Base-by-base conservation (phyloP, 2,113 vertebrate species). In the Trogon surrucura region DNA sequence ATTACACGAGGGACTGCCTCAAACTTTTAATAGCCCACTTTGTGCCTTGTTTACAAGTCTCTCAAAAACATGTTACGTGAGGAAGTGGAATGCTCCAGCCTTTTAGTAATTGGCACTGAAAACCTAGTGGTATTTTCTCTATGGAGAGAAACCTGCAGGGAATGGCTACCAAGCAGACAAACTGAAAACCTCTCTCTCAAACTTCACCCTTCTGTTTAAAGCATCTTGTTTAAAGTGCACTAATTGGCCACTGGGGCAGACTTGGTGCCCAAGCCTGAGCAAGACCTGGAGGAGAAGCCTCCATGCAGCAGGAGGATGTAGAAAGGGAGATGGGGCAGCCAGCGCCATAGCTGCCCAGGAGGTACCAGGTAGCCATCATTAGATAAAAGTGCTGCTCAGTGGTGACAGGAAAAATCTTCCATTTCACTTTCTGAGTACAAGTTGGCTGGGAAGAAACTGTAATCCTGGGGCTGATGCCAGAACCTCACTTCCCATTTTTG, bases 1-100 rank as follows among this genome's bases (percentile, higher is more conserved):
- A 22, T 3, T 44, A 17, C n/a, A 20, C 3, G 4, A 29, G 50
- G 5, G 34, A 27, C 16, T 53, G 26, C 56, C 50, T 79, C 48
- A 20, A 80, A 88, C 88, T 95, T 96, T 65, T 87, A 87, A 90
- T 50, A 54, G 62, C 54, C 69, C 56, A 2, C 88, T 70, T 11
- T 44, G 90, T 34, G 75, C 45, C 81, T 88, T 27, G 32, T 95
- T 94, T 95, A 10, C 3, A 8, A 2, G 2, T 23, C 60, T 64
- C 22, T 58, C 30, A 79, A 73, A 69, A 65, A 38, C n/a, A 20
- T 4, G 10, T 11, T 2, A 11, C 45, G 5, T 47, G 66, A 83
- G 64, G 30, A 54, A 67, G 14, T 7, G 16, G 41, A 50, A 26
- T 6, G 32, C 53, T 67, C 29, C 19, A 30, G n/a, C 45, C 56